Percentiles rank a stretch among this genome's conserved stretches.
Conservation (phyloP, 2,888 invertebrate genomes). For the Augiades crinisus region DNA sequence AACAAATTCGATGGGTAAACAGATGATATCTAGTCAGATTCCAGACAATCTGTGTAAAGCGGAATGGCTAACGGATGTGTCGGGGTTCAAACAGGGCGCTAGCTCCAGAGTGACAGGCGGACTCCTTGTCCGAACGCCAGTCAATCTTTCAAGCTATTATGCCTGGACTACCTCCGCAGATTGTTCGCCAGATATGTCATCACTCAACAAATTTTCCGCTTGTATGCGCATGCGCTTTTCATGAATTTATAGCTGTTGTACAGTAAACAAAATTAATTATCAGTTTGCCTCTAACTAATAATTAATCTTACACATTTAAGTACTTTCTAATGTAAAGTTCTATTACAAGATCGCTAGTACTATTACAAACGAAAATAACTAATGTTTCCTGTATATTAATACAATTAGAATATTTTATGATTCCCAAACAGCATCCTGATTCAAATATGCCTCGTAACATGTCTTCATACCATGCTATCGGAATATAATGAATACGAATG, state of each 20-base stretch:
- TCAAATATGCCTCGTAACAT: conserved; percentile 7
- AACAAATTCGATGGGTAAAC: conserved; percentile 26
- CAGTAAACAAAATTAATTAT: too few relatives aligned
- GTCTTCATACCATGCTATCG: not conserved
- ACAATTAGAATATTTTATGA: conserved; percentile 14
- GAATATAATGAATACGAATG: conserved; percentile 46
- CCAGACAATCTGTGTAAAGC: conserved; percentile 58
- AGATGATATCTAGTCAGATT: conserved; percentile 72
- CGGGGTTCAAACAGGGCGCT: conserved; percentile 44
- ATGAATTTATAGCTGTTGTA: not conserved
- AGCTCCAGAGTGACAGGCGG: conserved; percentile 46
- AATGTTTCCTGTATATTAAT: not conserved
- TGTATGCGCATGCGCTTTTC: conserved; percentile 4
- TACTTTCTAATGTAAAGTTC: not conserved
- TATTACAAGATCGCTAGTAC: not conserved
- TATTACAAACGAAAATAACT: not conserved
- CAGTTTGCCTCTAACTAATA: too few relatives aligned
- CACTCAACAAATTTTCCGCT: conserved; percentile 51
- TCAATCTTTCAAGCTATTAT: conserved; percentile 60
- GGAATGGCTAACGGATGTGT: conserved; percentile 74
- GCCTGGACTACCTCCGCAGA: conserved; percentile 42
- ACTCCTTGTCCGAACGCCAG: conserved; percentile 56
- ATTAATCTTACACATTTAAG: not conserved
- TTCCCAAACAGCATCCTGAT: not conserved
- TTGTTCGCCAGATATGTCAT: conserved; percentile 53